Base-by-base conservation (phyloP, 2,888 invertebrate species). In the Crematogaster levior region DNA sequence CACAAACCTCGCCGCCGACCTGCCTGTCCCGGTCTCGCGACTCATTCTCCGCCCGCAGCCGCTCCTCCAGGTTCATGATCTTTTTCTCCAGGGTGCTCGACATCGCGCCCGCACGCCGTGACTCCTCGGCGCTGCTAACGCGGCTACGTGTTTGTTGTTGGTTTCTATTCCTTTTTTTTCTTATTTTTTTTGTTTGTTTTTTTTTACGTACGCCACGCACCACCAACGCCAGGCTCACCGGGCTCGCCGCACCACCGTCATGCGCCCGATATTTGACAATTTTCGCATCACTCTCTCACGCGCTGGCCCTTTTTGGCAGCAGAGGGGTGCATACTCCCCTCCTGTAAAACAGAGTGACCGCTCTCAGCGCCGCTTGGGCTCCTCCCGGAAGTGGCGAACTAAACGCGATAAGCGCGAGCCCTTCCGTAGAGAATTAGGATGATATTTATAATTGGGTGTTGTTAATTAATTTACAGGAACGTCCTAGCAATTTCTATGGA, bases 1-100 rank as follows among this genome's bases (percentile, higher is more conserved):
- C 63, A 87, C 91, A 92, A 91, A 94, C 91, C 91, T 94, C 94
- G 92, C 93, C 94, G 95, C 95, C 94, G 10, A 10, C 43, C 95
- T 95, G 95, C 94, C 95, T 95, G 95, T 96, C 96, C 94, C 95
- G 95, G 93, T 95, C 96, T 94, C 95, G 94, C 91, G 95, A 95
- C 95, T 96, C 96, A 95, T 96, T 96, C 95, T 96, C 96, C 94
- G 96, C 96, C 95, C 96, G 96, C 91, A 98, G 95, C 92, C 97
- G 96, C 94, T 97, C 97, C 95, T 98, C 97, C 95, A 98, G 96
- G 93, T 97, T 97, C 95, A 97, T 96, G 94, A 98, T 96, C 96
- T 97, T 98, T 93, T 97, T 97, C 95, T 97, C 97, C 94, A 97
- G 96, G 94, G 96, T 96, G 95, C 96, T 96, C 95, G 97, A 97